Base-by-base conservation (phyloP, 2,888 invertebrate species). In the Kryphioiulus occultus region DNA sequence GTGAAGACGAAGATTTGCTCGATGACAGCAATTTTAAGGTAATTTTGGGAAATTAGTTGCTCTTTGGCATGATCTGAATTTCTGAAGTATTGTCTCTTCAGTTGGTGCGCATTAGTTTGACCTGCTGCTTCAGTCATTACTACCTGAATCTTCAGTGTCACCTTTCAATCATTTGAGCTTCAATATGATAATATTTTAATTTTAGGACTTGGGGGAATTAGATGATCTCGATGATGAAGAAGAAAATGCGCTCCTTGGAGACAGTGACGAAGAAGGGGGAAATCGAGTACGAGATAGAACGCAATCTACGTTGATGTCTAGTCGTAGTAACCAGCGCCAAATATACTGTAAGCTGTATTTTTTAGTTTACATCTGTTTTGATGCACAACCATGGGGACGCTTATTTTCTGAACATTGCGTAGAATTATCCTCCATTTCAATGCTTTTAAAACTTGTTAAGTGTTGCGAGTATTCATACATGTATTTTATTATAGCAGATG, bases 191-290 rank as follows among this genome's bases (percentile, higher is more conserved):
- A n/a, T n/a, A n/a, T n/a, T 39, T 39, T 39, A 5, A 26, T 68
- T 68, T 26, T 85, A 47, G 84, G 84, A 84, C 19, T 17, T 84
- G 7, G 86, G 59, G 15, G 86, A 86, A n/a, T 19, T 86, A 9
- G 86, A 86, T 7, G 86, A 86, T 86, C 59, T 86, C n/a, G 86
- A 86, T 26, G 86, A 39, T 35, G 86, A 86, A 26, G 86, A 59
- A 1, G 86, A 86, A 68, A 68, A 86, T 53, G 68, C 53, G 9
- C 86, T 86, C 10, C 86, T 86, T 35, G 78, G 86, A 68, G 53
- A 35, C 26, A 86, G 86, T 68, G 86, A 86, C n/a, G 86, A 86
- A 68, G 86, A 86, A 86, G 86, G 78, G n/a, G 7, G 10, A 68
- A 26, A 10, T n/a, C 22, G 68, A 26, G 10, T 1, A 26, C 68